Base-by-base conservation (phyloP, 1,140 invertebrate genomes). In the Stegodyphus dumicola region DNA sequence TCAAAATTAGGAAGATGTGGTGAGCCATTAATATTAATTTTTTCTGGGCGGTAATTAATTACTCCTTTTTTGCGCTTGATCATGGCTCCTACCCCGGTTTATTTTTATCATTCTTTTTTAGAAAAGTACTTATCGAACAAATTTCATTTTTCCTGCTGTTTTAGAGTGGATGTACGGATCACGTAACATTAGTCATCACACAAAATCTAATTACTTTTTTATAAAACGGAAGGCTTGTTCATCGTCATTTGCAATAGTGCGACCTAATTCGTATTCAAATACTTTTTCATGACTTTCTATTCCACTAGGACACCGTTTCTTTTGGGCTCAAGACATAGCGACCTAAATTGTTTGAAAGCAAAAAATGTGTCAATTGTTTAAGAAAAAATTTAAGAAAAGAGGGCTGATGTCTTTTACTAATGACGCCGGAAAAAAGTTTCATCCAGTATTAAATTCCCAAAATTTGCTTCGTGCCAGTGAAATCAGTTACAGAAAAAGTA, bases 171-270 rank as follows among this genome's bases (percentile, higher is more conserved):
- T 66, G 49, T 33, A 66, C 60, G 67, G 77, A 17, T 79, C 66
- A 56, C 13, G 66, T 79, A 79, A 79, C 77, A 79, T 79, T 79
- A 79, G 66, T 79, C 77, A 79, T 79, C 77, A 70, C 53, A 56
- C 77, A 9, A 70, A n/a, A 69, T 69, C 67, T 79, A 79, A 79
- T 79, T 79, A 79, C 52, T 54, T 70, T 79, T 79, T 79, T 70
- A 56, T 52, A 53, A 75, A 75, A 60, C 73, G 56, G 11, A 56
- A 7, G 7, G 2, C 18, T 60, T 75, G 7, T 60, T 33, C 54
- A 5, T 54, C n/a, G 9, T 48, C 54, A 56, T 54, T 75, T 75
- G 5, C 52, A 75, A 48, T 10, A 11, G 13, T 60, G n/a, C n/a
- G 18, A 18, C 48, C 49, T 75, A 75, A 54, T 56, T 56, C 53